Evolutionary conservation across 2,888 invertebrate genomes (phyloP).

Genomic region (Acleris holmiana): DNA sequence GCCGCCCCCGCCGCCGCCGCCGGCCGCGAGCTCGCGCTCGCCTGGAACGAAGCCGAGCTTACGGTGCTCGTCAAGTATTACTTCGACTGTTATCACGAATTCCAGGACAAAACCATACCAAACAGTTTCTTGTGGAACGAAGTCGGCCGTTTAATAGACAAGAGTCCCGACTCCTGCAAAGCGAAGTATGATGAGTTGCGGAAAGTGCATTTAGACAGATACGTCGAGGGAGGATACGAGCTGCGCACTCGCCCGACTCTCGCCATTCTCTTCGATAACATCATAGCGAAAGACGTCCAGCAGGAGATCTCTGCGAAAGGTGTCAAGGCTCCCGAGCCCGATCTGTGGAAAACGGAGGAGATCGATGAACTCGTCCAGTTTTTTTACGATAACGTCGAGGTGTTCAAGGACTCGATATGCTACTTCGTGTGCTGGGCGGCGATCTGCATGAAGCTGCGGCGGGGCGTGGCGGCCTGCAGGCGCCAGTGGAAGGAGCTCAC

Average conservation of each 20-base stretch:
- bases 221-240: constrained; percentile 57
- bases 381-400: constrained; percentile 64
- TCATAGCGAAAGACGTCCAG: constrained; percentile 65
- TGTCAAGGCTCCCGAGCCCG: constrained; percentile 40
- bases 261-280: constrained; percentile 67
- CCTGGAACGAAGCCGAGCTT: constrained; percentile 66
- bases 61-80: constrained; percentile 71
- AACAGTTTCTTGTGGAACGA: constrained; percentile 75
- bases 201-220: constrained; percentile 57
- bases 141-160: constrained; percentile 68
- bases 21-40: constrained; percentile 5
- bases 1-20: background rate
- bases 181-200: constrained; percentile 60
- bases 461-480: constrained; percentile 53
- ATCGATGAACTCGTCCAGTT: constrained; percentile 66
- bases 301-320: constrained; percentile 45
- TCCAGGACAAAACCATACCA: constrained; percentile 70
- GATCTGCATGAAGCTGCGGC: constrained; percentile 55
- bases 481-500: constrained; percentile 67
- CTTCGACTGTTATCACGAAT: constrained; percentile 73
- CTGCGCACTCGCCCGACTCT: constrained; percentile 58
- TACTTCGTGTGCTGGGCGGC: constrained; percentile 71
- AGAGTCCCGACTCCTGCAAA: constrained; percentile 62
- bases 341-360: constrained; percentile 55
- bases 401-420: constrained; percentile 70